phyloP scores from a whole-genome alignment of 2,797 vertebrate species.

The Botia almorhae region DNA sequence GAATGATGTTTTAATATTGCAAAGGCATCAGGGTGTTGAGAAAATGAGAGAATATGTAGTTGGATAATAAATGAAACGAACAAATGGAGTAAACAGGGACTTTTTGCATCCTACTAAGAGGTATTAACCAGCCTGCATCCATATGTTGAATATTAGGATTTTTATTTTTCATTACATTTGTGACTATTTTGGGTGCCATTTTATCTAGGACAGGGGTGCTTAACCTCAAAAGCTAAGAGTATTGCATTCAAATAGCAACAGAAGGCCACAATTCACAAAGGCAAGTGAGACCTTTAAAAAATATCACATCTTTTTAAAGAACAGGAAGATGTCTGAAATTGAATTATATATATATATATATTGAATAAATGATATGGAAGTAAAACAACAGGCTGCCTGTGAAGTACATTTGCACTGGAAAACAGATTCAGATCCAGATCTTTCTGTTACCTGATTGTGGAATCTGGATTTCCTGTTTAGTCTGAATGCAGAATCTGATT shows the following conservation, averaged over 20 bases:
- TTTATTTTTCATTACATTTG: neutral
- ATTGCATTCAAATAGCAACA: neutral
- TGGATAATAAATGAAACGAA: neutral
- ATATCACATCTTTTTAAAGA: too few relatives aligned
- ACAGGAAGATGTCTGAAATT: too few relatives aligned
- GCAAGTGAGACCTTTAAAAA: too few relatives aligned
- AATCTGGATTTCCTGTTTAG: too few relatives aligned
- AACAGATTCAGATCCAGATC: too few relatives aligned
- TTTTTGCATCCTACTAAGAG: neutral
- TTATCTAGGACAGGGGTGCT: neutral
- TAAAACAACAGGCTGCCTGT: too few relatives aligned
- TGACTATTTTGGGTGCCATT: neutral
- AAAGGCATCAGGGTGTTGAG: neutral
- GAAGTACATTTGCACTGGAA: too few relatives aligned
- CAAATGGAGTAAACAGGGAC: neutral
- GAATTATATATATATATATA: too few relatives aligned
- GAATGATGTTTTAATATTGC: neutral
- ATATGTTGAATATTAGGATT: neutral
- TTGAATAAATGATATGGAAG: too few relatives aligned
- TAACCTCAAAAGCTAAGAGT: neutral
- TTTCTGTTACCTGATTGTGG: too few relatives aligned
- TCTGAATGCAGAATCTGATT: too few relatives aligned
- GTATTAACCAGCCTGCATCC: neutral
- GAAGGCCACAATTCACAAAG: neutral
- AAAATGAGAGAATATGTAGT: neutral